Evolutionary conservation across 2,113 vertebrate genomes (phyloP).

Genomic region (Caracal caracal): DNA sequence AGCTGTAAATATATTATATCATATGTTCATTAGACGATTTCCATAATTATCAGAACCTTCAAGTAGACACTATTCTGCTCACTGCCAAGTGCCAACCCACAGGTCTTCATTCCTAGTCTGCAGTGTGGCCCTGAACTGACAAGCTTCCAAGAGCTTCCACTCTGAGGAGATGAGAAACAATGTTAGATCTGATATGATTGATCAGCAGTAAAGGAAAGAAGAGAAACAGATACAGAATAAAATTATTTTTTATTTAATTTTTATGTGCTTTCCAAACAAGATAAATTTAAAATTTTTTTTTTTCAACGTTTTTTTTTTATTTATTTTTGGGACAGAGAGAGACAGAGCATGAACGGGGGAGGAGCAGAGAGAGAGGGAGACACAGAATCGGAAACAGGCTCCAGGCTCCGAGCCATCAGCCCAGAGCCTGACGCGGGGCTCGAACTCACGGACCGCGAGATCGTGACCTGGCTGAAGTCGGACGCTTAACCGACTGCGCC

Average conservation of each 20-base stretch:
- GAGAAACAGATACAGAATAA: not conserved
- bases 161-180: not conserved
- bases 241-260: not conserved
- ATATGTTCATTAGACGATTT: not conserved
- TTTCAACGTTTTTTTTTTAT: too few relatives aligned
- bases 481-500: too few relatives aligned
- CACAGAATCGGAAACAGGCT: too few relatives aligned
- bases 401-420: too few relatives aligned
- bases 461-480: too few relatives aligned
- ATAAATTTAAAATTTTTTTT: slow-evolving; percentile 46
- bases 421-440: too few relatives aligned
- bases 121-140: not conserved
- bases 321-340: too few relatives aligned
- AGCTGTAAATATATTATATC: not conserved
- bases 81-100: slow-evolving; percentile 11
- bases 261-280: slow-evolving; percentile 20
- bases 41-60: not conserved
- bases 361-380: too few relatives aligned
- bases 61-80: not conserved
- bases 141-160: not conserved
- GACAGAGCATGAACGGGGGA: too few relatives aligned
- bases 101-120: not conserved
- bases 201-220: not conserved
- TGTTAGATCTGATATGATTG: not conserved
- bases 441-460: too few relatives aligned